Percentiles rank a stretch among this genome's conserved stretches.
These are phyloP conservation scores for Tetragonisca angustula DNA, from an alignment of 2,888 invertebrate species.

Conservation along the genomic window DNA sequence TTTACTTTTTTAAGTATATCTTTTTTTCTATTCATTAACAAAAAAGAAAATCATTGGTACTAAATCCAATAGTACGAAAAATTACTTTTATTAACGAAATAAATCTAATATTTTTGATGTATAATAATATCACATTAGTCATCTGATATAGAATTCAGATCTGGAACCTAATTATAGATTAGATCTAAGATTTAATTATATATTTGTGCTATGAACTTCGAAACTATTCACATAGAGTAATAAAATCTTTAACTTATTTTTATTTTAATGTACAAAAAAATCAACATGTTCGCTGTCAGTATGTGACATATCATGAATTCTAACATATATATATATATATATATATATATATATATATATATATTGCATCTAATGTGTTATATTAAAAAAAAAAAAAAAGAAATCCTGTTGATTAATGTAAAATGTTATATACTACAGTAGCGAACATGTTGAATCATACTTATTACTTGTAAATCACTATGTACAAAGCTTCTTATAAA, in stretches of 20 bases:
- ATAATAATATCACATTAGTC: slow-evolving; percentile 60
- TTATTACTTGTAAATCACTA: slow-evolving; percentile 42
- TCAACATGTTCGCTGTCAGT: background rate
- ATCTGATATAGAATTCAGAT: slow-evolving; percentile 32
- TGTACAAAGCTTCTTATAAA: slow-evolving; percentile 54
- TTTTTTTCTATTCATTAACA: slow-evolving; percentile 21
- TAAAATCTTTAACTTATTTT: slow-evolving; percentile 17
- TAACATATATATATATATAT: background rate
- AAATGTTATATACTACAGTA: background rate
- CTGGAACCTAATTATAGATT: slow-evolving; percentile 33
- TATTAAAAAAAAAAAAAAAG: background rate
- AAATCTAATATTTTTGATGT: slow-evolving; percentile 47
- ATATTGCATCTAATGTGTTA: too few species aligned
- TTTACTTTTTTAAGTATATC: slow-evolving; percentile 21
- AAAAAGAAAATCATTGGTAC: slow-evolving; percentile 16
- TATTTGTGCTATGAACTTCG: slow-evolving; percentile 19
- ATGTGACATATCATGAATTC: background rate
- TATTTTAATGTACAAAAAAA: slow-evolving; percentile 10
- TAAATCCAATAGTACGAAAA: slow-evolving; percentile 26
- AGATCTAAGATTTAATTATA: slow-evolving; percentile 31
- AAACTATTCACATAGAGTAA: slow-evolving; percentile 24
- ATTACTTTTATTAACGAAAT: slow-evolving; percentile 51
- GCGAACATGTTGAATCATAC: slow-evolving; percentile 14
- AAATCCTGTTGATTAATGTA: background rate
- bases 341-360: too few species aligned